A percentile compares a stretch with the other conserved stretches of the same genome.
Evolutionary conservation across 1,140 invertebrate species (phyloP).

Genomic region (Patella vulgata): DNA sequence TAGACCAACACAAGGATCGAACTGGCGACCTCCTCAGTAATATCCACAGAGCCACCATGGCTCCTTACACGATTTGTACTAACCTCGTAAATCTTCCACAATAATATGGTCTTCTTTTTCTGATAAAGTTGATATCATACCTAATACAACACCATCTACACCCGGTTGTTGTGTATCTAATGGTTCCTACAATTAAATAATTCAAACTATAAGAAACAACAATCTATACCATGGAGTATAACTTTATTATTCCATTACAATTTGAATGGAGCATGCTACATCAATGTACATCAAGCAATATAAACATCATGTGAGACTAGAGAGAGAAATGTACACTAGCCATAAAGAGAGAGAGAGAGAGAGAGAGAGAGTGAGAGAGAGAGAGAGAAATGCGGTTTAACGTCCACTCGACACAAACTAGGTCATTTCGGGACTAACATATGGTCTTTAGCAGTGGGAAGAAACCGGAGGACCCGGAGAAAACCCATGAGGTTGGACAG

Average conservation of each 20-base stretch:
- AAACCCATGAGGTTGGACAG: too few species aligned
- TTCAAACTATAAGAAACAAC: too few species aligned
- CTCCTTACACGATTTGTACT: too few species aligned
- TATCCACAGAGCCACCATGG: too few species aligned
- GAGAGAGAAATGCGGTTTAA: too few species aligned
- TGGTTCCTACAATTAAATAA: conserved; percentile 26
- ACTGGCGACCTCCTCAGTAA: too few species aligned
- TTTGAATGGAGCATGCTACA: neutral
- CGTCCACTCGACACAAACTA: too few species aligned
- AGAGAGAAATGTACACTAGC: neutral
- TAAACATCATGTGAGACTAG: neutral
- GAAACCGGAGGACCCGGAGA: too few species aligned
- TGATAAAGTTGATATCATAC: conserved; percentile 89
- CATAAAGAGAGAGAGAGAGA: neutral
- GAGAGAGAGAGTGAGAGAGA: neutral
- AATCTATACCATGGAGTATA: too few species aligned
- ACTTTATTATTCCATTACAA: conserved; percentile 6
- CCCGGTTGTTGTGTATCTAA: conserved; percentile 61
- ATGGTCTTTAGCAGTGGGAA: too few species aligned
- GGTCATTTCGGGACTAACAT: too few species aligned
- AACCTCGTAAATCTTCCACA: conserved; percentile 88
- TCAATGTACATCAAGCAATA: neutral
- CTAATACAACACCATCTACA: conserved; percentile 85
- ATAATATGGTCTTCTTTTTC: conserved; percentile 93
- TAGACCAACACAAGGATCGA: too few species aligned